Base-by-base conservation (phyloP, 2,888 invertebrate genomes). In the Diloba caeruleocephala region DNA sequence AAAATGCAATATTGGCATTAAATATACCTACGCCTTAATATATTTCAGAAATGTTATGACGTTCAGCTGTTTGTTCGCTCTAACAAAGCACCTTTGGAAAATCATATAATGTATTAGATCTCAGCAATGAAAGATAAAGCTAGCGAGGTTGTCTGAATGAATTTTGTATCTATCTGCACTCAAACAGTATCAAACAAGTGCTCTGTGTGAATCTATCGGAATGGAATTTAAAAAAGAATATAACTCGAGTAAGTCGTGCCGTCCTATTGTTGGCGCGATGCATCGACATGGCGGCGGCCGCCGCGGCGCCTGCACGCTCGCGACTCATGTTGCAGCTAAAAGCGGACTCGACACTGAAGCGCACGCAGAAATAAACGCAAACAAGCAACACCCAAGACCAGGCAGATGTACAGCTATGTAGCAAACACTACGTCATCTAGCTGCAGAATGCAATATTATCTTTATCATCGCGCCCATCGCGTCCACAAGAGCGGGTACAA, bases 271-370 rank as follows among this genome's bases (percentile, higher is more conserved):
- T 85, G 81, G 87, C 81, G 69, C 76, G 79, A 76, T 86, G 87
- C 86, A 88, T 76, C 80, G 76, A 54, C 78, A 79, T 62, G 71
- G 61, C 71, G 65, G 66, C 65, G 65, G 55, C 65, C 71, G 61
- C 71, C 64, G 66, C 65, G 65, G 55, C 65, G 58, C 60, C 50
- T 63, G 75, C 75, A 68, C 73, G 78, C 70, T 65, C 74, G 70
- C 80, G 78, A 81, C 89, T 90, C 89, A 85, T 85, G 87, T 90
- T 90, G 87, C 89, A 77, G 81, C 90, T 92, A 92, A 88, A 91
- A 84, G 82, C 78, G 86, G 87, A 85, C 81, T 71, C 80, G 76
- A 74, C 80, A 80, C 71, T 82, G 79, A 81, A 78, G 76, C 82
- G 79, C 82, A 82, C 73, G 82, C 88, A 87, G 78, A 90, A 88